These are phyloP conservation scores for Haemorhous mexicanus DNA, from an alignment of 2,113 vertebrate species.

Conservation along the genomic window DNA sequence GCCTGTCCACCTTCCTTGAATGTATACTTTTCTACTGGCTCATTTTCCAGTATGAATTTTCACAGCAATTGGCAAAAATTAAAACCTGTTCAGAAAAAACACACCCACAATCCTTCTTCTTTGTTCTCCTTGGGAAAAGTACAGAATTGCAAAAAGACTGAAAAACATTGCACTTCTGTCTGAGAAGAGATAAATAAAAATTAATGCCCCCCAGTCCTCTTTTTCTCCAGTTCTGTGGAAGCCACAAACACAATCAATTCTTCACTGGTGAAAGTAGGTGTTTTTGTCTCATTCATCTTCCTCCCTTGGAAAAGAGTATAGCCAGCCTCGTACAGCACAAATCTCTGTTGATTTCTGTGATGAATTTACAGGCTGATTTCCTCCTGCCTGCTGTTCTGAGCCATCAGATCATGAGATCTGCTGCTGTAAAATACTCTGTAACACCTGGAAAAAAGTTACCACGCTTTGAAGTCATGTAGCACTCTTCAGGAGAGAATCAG, in stretches of 20 bases:
- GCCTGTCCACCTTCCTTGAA: not conserved
- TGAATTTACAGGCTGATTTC: not conserved
- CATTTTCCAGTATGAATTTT: not conserved
- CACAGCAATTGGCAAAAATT: not conserved
- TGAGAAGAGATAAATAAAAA: not conserved
- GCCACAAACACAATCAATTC: not conserved
- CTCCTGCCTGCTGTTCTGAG: not conserved
- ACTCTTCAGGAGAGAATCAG: not conserved
- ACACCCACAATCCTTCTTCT: not conserved
- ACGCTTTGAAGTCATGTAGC: not conserved
- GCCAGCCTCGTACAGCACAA: not conserved
- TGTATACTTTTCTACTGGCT: not conserved
- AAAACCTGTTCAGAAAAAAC: not conserved
- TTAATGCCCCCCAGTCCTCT: not conserved
- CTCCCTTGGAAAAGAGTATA: not conserved
- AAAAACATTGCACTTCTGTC: not conserved
- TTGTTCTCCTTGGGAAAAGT: not conserved
- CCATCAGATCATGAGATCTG: not conserved
- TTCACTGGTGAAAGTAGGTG: not conserved
- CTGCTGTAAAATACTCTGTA: not conserved
- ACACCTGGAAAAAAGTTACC: slow-evolving; percentile 21
- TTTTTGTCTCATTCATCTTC: not conserved
- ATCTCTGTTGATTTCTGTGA: not conserved
- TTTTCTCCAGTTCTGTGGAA: not conserved
- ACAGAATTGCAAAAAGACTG: not conserved